phyloP scores from a whole-genome alignment of 2,113 vertebrate species.

The Carollia perspicillata region DNA sequence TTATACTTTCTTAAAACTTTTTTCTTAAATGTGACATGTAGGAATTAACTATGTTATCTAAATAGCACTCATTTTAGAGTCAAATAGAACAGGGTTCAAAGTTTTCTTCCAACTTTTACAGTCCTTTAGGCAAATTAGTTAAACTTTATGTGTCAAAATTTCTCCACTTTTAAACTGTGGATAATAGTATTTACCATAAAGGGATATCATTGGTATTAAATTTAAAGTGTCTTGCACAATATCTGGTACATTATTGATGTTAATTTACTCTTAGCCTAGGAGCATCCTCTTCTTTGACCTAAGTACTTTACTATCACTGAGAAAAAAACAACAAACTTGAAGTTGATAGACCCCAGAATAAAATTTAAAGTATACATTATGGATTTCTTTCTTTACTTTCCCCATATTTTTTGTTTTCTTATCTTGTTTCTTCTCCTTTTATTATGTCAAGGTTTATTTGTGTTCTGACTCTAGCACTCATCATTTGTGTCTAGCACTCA shows the following conservation, averaged over 20 bases:
- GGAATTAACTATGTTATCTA: neutral
- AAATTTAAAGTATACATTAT: neutral
- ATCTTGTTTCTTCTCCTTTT: neutral
- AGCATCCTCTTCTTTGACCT: neutral
- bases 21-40: neutral
- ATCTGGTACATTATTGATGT: neutral
- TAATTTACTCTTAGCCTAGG: neutral
- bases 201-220: neutral
- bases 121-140: neutral
- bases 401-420: neutral
- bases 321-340: neutral
- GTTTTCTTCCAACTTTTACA: neutral
- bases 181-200: neutral
- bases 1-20: neutral
- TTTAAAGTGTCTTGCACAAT: neutral
- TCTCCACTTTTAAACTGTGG: neutral
- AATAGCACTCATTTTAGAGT: constrained; percentile 4
- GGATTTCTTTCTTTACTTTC: neutral
- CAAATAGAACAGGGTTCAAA: neutral
- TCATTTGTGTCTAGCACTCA: neutral
- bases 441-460: neutral
- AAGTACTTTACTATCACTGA: neutral
- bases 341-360: neutral
- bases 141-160: neutral
- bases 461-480: neutral